phyloP scores from a whole-genome alignment of 2,888 invertebrate species.

The Xylota sylvarum region DNA sequence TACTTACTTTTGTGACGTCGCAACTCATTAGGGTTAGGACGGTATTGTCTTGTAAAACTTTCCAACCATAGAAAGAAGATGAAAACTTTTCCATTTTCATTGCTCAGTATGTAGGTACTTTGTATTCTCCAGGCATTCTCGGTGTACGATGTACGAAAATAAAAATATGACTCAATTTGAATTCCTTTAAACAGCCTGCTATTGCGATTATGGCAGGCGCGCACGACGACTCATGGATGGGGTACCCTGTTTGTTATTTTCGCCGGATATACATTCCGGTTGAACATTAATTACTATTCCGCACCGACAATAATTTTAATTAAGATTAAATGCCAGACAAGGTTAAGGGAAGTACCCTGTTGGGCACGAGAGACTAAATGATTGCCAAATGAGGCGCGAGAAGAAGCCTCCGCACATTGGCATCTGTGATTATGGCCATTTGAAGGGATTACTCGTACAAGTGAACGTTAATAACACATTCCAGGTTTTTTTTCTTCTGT shows the following conservation, averaged over 20 bases:
- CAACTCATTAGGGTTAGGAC: constrained; percentile 31
- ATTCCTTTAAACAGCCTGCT: constrained; percentile 37
- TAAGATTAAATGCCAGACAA: constrained; percentile 64
- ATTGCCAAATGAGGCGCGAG: constrained; percentile 24
- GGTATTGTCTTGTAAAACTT: constrained; percentile 6
- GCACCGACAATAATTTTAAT: constrained; percentile 71
- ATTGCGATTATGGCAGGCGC: constrained; percentile 44
- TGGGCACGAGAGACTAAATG: constrained; percentile 8
- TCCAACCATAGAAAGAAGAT: constrained; percentile 11
- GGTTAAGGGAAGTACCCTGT: constrained; percentile 51
- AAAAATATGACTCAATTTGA: constrained; percentile 65
- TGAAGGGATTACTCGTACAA: constrained; percentile 25
- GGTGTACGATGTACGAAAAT: constrained; percentile 50
- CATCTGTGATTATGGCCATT: constrained; percentile 37
- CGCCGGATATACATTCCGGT: constrained; percentile 73
- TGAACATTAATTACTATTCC: constrained; percentile 70
- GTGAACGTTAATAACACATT: constrained; percentile 29
- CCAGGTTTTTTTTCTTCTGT: not conserved
- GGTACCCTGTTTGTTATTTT: constrained; percentile 53
- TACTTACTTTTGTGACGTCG: constrained; percentile 13
- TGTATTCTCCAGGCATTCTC: constrained; percentile 21
- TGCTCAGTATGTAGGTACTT: not conserved
- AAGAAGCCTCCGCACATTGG: constrained; percentile 12
- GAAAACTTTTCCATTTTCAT: not conserved
- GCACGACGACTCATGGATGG: constrained; percentile 20